phyloP scores from a whole-genome alignment of 1,140 invertebrate genomes.

The Lasioglossum baleicum region DNA sequence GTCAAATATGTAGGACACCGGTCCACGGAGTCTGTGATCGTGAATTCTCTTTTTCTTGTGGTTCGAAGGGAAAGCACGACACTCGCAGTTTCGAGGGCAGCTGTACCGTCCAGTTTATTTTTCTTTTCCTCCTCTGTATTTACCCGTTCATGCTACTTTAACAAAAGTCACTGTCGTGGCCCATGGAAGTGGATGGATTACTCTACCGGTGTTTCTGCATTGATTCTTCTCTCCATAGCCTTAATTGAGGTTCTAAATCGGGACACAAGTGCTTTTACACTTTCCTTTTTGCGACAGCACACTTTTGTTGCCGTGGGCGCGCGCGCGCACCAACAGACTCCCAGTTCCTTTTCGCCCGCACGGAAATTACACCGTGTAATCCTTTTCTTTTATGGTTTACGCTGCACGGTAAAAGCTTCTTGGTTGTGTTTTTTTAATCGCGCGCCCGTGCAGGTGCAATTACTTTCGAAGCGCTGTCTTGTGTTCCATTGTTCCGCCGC shows the following conservation, averaged over 20 bases:
- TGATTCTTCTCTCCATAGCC: constrained; percentile 44
- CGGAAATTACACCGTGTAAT: constrained; percentile 40
- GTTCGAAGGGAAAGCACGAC: not conserved
- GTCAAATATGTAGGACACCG: constrained; percentile 2
- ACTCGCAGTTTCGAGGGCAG: constrained; percentile 5
- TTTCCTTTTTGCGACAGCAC: constrained; percentile 28
- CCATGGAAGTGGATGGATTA: constrained; percentile 42
- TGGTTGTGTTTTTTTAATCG: constrained; percentile 40
- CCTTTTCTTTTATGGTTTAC: constrained; percentile 37
- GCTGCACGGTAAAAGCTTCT: constrained; percentile 37
- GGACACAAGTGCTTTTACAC: constrained; percentile 33
- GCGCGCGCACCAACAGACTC: constrained; percentile 11
- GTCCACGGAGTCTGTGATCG: not conserved
- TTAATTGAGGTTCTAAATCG: constrained; percentile 45
- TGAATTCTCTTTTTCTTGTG: constrained; percentile 16
- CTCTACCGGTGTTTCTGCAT: constrained; percentile 40
- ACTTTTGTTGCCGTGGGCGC: constrained; percentile 7
- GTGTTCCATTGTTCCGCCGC: not conserved
- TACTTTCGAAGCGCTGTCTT: not conserved
- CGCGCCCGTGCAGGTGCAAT: not conserved
- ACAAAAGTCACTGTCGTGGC: constrained; percentile 39
- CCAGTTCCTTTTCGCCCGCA: constrained; percentile 12
- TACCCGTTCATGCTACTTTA: constrained; percentile 35
- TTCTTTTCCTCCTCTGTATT: constrained; percentile 16
- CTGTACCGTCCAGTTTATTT: constrained; percentile 5